A percentile compares a stretch with the other conserved stretches of the same genome.
These are phyloP conservation scores for Acrocyrtus sp. DNA, from an alignment of 2,888 invertebrate genomes.

Conservation along the genomic window DNA sequence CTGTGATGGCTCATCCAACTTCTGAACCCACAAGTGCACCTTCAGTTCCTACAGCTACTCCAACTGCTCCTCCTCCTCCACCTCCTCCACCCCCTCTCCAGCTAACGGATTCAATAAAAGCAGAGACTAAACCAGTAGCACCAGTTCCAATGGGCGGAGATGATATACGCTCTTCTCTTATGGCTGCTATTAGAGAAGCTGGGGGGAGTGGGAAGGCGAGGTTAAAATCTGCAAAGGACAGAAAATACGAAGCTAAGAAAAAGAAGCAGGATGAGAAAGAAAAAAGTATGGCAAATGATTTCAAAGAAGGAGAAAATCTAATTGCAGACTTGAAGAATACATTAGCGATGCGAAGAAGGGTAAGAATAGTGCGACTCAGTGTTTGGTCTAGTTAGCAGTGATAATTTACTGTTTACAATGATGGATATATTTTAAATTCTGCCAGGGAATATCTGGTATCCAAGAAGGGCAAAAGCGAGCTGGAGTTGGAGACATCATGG, in stretches of 20 bases:
- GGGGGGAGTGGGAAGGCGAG: slow-evolving; percentile 56
- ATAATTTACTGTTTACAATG: no score
- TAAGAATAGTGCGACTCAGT: slow-evolving; percentile 29
- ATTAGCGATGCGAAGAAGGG: slow-evolving; percentile 61
- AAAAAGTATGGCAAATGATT: slow-evolving; percentile 27
- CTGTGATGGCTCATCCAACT: neutral
- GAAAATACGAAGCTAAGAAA: slow-evolving; percentile 59
- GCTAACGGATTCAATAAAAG: slow-evolving; percentile 4
- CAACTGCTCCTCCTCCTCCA: slow-evolving; percentile 49
- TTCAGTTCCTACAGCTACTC: neutral
- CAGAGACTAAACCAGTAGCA: neutral
- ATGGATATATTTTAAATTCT: neutral
- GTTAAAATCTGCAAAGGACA: slow-evolving; percentile 59
- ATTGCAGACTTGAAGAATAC: slow-evolving; percentile 63
- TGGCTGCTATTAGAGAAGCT: slow-evolving; percentile 63
- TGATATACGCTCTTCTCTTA: slow-evolving; percentile 56
- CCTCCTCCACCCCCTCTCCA: slow-evolving; percentile 57
- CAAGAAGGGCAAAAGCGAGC: slow-evolving; percentile 45
- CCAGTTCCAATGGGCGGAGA: slow-evolving; percentile 14
- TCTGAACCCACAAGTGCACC: neutral
- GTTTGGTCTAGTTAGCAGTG: neutral
- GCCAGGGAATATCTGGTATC: slow-evolving; percentile 62
- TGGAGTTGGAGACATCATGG: slow-evolving; percentile 62
- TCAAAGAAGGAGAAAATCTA: slow-evolving; percentile 50
- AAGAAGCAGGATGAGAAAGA: slow-evolving; percentile 61